Evolutionary conservation across 2,113 vertebrate genomes (phyloP).

Genomic region (Syngnathus typhle): DNA sequence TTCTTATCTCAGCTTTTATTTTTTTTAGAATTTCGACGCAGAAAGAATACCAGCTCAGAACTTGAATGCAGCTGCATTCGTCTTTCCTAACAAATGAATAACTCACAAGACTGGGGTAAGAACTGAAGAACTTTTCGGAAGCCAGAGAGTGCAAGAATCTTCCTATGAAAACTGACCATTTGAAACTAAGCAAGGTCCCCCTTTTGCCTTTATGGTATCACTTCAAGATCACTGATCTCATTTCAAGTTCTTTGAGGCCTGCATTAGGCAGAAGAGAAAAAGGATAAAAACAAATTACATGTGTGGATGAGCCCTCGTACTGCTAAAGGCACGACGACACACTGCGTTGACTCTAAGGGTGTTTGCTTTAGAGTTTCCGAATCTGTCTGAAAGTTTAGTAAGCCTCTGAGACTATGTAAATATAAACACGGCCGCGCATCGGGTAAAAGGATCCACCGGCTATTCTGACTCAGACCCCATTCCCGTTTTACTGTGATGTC

Average conservation of each 20-base stretch:
- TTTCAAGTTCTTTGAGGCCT: not conserved
- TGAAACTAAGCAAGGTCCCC: not conserved
- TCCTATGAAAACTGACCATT: not conserved
- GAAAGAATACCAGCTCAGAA: not conserved
- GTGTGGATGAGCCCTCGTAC: no score
- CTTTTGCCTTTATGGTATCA: not conserved
- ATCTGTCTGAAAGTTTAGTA: not conserved
- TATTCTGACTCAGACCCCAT: constrained; percentile 36
- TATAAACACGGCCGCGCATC: constrained; percentile 5
- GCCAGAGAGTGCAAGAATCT: not conserved
- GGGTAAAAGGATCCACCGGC: constrained; percentile 16
- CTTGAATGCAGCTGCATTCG: not conserved
- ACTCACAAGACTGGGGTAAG: not conserved
- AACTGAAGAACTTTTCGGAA: not conserved
- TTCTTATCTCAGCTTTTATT: no score
- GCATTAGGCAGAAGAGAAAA: not conserved
- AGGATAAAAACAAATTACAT: no score
- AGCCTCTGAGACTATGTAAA: not conserved
- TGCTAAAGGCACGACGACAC: not conserved
- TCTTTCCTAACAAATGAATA: not conserved
- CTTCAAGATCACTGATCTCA: not conserved
- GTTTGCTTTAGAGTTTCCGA: not conserved
- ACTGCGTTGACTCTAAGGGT: not conserved
- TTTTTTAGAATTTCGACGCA: not conserved
- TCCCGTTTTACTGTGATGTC: constrained; percentile 37